Evolutionary conservation across 2,797 vertebrate species (phyloP).

Genomic region (Glyptemys insculpta): DNA sequence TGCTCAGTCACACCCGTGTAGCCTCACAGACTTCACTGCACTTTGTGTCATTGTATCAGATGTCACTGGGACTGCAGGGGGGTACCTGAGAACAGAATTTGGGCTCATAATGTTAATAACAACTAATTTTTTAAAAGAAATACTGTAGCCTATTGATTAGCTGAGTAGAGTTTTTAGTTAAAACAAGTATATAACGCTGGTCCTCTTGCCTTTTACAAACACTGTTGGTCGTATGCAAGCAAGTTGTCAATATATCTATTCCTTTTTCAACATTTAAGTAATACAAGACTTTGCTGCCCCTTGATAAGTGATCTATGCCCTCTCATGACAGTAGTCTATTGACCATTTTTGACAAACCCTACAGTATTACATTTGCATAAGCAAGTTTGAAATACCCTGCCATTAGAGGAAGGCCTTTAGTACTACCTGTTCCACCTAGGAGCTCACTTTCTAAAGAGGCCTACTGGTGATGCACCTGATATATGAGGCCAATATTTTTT

Average conservation of each 20-base stretch:
- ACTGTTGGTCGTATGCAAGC: background rate
- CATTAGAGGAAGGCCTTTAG: slow-evolving; percentile 26
- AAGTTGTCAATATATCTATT: background rate
- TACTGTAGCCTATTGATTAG: background rate
- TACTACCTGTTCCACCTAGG: slow-evolving; percentile 22
- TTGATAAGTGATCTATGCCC: slow-evolving; percentile 22
- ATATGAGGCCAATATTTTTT: background rate
- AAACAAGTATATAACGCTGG: accelerated
- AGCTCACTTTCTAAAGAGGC: background rate
- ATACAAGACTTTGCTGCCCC: slow-evolving; percentile 19
- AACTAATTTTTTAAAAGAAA: background rate
- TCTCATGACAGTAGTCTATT: slow-evolving; percentile 29
- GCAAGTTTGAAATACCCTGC: slow-evolving; percentile 37
- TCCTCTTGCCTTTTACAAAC: background rate
- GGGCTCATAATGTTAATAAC: background rate
- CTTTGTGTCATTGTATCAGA: background rate
- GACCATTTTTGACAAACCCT: slow-evolving; percentile 60
- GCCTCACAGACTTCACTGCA: background rate
- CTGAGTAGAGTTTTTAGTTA: background rate
- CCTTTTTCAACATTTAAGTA: slow-evolving; percentile 15
- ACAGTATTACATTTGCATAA: slow-evolving; percentile 24
- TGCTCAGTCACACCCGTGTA: too few relatives aligned
- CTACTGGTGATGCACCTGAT: background rate
- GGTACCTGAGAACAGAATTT: background rate
- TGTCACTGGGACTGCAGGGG: background rate